Conservation (phyloP, 64 coral and sea anemone genomes). For the Trachythela sp. region DNA sequence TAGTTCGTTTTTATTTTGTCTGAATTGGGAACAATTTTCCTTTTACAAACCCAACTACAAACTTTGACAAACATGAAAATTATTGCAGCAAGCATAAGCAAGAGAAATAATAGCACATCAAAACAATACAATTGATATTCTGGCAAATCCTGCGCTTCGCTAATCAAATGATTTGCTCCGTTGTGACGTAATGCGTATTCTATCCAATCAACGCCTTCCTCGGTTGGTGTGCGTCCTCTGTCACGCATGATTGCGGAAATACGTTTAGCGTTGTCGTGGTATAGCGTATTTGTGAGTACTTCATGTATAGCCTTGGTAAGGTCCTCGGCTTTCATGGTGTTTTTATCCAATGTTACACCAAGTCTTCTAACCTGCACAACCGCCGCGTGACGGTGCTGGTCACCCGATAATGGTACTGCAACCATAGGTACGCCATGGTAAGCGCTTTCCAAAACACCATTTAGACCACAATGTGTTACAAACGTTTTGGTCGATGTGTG, state of each 20-base stretch:
- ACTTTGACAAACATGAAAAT: neutral
- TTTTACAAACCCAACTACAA: neutral
- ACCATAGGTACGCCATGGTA: conserved; percentile 51
- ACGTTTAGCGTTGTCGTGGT: neutral
- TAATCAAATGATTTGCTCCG: neutral
- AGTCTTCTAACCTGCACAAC: conserved; percentile 9
- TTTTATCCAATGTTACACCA: conserved; percentile 36
- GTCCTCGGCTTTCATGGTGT: neutral
- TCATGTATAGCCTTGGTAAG: neutral
- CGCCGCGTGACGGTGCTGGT: conserved; percentile 30
- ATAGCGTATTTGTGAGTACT: neutral
- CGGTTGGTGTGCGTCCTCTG: neutral
- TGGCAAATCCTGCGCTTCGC: neutral
- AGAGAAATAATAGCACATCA: neutral
- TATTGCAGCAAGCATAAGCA: neutral
- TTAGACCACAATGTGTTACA: conserved; percentile 48
- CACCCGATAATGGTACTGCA: conserved; percentile 36
- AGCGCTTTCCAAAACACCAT: conserved; percentile 53
- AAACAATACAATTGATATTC: neutral
- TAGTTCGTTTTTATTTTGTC: no score
- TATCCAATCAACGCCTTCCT: neutral
- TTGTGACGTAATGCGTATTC: neutral
- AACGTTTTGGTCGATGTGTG: conserved; percentile 36
- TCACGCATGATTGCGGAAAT: neutral
- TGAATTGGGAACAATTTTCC: neutral